Percentiles rank a stretch among this genome's conserved stretches.
phyloP scores from a whole-genome alignment of 2,797 vertebrate genomes.

The Gambelia wislizenii region DNA sequence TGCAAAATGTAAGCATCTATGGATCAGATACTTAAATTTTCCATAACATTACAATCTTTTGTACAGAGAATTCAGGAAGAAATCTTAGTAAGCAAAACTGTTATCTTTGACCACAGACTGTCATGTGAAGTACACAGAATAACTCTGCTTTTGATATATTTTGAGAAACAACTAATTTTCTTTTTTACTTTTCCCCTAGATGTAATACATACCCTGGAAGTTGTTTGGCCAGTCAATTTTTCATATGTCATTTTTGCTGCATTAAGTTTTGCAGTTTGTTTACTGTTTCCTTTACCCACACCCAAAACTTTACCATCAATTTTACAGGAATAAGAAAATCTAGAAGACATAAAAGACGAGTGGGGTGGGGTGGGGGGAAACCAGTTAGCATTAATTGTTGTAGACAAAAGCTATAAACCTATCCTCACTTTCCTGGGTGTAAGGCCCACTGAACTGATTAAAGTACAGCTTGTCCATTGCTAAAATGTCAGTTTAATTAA shows the following conservation, averaged over 20 bases:
- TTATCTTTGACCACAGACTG: background rate
- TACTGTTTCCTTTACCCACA: slow-evolving; percentile 33
- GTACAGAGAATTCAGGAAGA: background rate
- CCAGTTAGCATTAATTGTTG: background rate
- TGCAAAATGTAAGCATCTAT: background rate
- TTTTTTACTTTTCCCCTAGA: slow-evolving; percentile 22
- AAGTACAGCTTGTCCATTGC: no score
- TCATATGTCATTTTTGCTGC: slow-evolving; percentile 68
- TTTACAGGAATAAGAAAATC: slow-evolving; percentile 57
- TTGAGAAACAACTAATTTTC: background rate
- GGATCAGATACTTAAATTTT: background rate
- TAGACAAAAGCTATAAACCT: background rate
- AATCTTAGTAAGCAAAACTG: background rate
- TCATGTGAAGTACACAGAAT: background rate
- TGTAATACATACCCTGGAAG: slow-evolving; percentile 25
- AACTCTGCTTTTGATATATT: background rate
- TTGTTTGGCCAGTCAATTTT: background rate
- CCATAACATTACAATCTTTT: background rate
- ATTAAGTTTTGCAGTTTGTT: slow-evolving; percentile 65
- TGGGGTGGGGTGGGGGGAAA: background rate
- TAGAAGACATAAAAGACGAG: slow-evolving; percentile 59
- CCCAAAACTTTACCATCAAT: slow-evolving; percentile 30
- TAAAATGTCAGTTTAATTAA: no score
- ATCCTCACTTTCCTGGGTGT: background rate
- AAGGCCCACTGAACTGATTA: background rate